Evolutionary conservation across 2,113 vertebrate species (phyloP), one percentile per base, ranked within the genome.

Genomic region (Anser brachyrhynchus): DNA sequence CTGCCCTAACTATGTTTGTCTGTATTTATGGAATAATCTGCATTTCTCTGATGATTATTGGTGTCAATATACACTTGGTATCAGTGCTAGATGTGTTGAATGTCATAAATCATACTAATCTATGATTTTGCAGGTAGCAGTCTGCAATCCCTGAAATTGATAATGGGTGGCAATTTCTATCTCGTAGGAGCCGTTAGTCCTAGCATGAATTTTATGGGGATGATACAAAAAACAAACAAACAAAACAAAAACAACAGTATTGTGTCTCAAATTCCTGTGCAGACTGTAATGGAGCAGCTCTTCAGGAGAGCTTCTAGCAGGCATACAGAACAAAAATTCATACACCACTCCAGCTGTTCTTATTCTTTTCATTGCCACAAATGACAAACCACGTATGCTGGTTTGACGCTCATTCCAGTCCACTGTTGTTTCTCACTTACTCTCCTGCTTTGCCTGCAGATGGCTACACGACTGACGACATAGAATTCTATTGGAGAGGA

Each of bases 401-500:
- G 51, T 61, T 71, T 84, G 79, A 88, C 88, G 37, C 59, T 84
- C 3, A 0, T 90, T 78, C 57, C 41, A 62, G 31, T 31, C 44
- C 80, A 21, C 26, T 83, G 46, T 66, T 89, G 43, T 76, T 76
- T 44, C 54, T 58, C 29, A 55, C 33, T 91, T 69, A 15, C 55
- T 44, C 83, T 33, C 77, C 62, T 95, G n/a, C 51, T 95, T 93
- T 96, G 44, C 74, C 37, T 93, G 65, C 97, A 99, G 99, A 99
- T 93, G 99, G 99, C 87, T 99, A 99, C 96, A 99, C 99, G 8
- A 99, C 99, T 2, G 99, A 99, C 15, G 99, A 99, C 94, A 99
- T 99, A 22, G 99, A 99, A 87, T 99, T 99, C 97, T 99, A 99
- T 96, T 99, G 99, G 99, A 99, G 99, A 92, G 99, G 99, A 31